Evolutionary conservation across 1,140 invertebrate species (phyloP).

Genomic region (Zaprionus capensis): DNA sequence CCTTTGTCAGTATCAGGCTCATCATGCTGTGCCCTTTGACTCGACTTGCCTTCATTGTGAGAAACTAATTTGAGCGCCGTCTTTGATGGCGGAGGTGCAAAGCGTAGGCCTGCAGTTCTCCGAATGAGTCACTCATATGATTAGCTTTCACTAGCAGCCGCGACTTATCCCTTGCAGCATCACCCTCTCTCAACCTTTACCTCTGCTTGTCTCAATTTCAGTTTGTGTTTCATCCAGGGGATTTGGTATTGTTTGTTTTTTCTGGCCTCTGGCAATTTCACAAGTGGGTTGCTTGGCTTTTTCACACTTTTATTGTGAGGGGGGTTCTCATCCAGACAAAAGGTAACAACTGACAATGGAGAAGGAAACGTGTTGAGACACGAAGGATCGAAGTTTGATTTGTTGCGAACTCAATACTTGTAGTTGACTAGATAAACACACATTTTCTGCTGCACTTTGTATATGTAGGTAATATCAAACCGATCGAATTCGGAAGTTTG

Average conservation of each 20-base stretch:
- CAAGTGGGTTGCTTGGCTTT: constrained; percentile 46
- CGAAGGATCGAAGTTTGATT: background rate
- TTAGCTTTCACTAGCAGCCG: constrained; percentile 60
- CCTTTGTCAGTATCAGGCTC: constrained; percentile 42
- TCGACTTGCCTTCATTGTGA: constrained; percentile 48
- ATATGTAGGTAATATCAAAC: no score
- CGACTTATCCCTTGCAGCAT: background rate
- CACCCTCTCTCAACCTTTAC: background rate
- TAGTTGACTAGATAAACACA: background rate
- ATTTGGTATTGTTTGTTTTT: constrained; percentile 37
- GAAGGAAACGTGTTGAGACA: background rate
- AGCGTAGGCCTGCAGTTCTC: constrained; percentile 24
- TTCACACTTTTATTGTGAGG: constrained; percentile 25
- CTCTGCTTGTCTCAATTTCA: constrained; percentile 23
- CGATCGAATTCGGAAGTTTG: no score
- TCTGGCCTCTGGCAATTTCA: constrained; percentile 44
- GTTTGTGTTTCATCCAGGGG: background rate
- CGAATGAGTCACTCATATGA: constrained; percentile 66
- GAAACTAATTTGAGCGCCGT: constrained; percentile 63
- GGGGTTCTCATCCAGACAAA: background rate
- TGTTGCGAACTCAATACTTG: background rate
- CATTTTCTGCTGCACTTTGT: no score
- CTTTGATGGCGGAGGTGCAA: background rate
- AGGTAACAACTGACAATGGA: background rate
- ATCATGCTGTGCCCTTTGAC: constrained; percentile 26